Percentiles rank a stretch among this genome's conserved stretches.
phyloP scores from a whole-genome alignment of 2,113 vertebrate species.

The Theristicus caerulescens region DNA sequence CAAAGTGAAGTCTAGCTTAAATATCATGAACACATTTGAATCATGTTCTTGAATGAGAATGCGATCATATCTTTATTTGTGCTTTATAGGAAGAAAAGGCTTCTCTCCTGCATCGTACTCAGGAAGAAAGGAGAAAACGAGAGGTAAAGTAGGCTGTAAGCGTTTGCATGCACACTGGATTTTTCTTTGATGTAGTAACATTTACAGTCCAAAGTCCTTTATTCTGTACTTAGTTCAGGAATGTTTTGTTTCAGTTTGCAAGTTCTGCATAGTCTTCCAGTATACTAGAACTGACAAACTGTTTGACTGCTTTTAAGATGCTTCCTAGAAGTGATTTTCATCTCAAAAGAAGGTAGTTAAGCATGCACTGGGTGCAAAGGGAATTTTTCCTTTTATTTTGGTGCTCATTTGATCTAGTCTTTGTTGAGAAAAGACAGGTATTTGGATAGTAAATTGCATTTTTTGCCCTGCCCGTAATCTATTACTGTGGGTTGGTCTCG shows the following conservation, averaged over 20 bases:
- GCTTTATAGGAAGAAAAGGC: conserved; percentile 92
- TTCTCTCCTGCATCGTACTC: conserved; percentile 94
- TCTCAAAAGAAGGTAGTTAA: not conserved
- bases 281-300: not conserved
- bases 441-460: not conserved
- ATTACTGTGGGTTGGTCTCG: not conserved
- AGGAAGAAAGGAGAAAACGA: conserved; percentile 95
- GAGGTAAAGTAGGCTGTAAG: conserved; percentile 80
- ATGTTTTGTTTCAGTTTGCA: not conserved
- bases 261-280: not conserved
- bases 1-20: not conserved
- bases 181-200: not conserved
- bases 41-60: not conserved
- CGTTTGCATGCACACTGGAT: not conserved
- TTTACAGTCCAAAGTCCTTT: not conserved
- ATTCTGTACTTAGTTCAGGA: not conserved
- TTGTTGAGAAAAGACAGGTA: not conserved
- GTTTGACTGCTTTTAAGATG: not conserved
- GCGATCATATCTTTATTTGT: not conserved
- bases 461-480: not conserved
- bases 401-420: not conserved
- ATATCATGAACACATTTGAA: not conserved
- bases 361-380: not conserved
- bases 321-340: not conserved
- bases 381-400: not conserved